Conservation (phyloP, 1,140 invertebrate species). For the Bombyx mandarina region DNA sequence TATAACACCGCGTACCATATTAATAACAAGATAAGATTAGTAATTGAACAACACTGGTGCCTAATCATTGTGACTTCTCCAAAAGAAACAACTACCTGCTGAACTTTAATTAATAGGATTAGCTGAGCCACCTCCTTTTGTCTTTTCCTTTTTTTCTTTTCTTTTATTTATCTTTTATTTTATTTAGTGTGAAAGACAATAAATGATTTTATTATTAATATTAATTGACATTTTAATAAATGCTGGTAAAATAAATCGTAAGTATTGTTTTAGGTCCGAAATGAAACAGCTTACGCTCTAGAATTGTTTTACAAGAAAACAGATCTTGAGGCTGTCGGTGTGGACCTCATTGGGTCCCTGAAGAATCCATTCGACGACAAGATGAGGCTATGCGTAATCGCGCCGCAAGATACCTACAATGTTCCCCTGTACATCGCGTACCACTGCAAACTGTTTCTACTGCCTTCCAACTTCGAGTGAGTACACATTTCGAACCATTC, state of each 20-base stretch:
- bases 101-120: no score
- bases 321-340: constrained; percentile 75
- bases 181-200: no score
- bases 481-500: constrained; percentile 7
- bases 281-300: constrained; percentile 83
- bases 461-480: constrained; percentile 76
- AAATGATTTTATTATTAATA: no score
- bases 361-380: constrained; percentile 85
- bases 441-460: constrained; percentile 82
- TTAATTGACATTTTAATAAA: no score
- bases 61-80: no score
- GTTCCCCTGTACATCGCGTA: constrained; percentile 86
- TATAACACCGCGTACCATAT: no score
- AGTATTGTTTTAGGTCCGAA: constrained; percentile 74
- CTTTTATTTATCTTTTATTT: no score
- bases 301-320: constrained; percentile 82
- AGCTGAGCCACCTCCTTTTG: no score
- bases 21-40: no score
- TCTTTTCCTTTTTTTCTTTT: no score
- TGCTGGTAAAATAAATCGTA: not conserved
- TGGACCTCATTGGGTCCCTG: constrained; percentile 75
- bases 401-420: constrained; percentile 80
- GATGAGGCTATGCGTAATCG: constrained; percentile 79
- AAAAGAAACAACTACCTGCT: no score
- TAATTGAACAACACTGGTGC: no score